Percentiles rank a stretch among this genome's conserved stretches.
Evolutionary conservation across 2,113 vertebrate genomes (phyloP).

Genomic region (Geococcyx californianus): DNA sequence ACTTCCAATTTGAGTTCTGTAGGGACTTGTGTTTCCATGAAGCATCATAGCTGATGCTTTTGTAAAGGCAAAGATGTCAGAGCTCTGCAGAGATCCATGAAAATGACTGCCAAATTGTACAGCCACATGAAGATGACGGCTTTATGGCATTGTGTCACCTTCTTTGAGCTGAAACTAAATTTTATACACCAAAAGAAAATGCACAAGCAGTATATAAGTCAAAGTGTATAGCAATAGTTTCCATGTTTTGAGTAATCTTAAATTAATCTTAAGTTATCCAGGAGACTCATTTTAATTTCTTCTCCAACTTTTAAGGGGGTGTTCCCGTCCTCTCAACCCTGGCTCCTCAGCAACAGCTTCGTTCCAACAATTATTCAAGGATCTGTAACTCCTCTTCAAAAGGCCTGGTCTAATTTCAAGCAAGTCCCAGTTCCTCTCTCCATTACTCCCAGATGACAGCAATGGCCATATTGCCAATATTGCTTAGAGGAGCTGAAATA

Average conservation of each 20-base stretch:
- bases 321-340: neutral
- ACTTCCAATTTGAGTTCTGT: neutral
- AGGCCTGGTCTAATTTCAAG: neutral
- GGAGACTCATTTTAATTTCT: neutral
- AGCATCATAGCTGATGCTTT: neutral
- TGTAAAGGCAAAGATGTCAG: neutral
- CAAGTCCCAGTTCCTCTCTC: neutral
- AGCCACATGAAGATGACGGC: neutral
- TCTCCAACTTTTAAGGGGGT: neutral
- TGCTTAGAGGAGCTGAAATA: neutral
- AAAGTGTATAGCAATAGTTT: neutral
- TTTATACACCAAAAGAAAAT: neutral
- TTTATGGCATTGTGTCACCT: neutral
- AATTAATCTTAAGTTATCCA: neutral
- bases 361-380: neutral
- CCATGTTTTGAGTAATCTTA: neutral
- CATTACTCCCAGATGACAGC: neutral
- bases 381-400: neutral
- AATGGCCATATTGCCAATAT: neutral
- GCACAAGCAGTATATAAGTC: neutral
- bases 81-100: neutral
- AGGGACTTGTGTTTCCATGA: neutral
- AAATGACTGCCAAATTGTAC: fast-evolving
- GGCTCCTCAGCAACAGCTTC: neutral
- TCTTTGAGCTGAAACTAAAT: neutral